Evolutionary conservation across 2,113 vertebrate species (phyloP).

Genomic region (Todiramphus saurophagus): DNA sequence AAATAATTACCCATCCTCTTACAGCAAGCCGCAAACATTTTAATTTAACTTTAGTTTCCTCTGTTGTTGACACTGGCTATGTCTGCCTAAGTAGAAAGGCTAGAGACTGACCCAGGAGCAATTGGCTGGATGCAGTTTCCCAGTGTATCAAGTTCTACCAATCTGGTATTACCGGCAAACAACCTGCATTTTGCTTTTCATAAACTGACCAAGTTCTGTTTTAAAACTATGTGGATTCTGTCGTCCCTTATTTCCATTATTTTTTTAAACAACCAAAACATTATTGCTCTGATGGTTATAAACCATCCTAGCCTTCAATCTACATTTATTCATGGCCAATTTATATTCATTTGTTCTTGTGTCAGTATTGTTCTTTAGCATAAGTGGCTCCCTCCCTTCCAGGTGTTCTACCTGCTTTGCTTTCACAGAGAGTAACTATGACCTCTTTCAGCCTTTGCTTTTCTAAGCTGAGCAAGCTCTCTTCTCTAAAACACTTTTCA

Average conservation of each 20-base stretch:
- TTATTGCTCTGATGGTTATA: neutral
- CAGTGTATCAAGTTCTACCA: neutral
- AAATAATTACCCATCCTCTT: neutral
- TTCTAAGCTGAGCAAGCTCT: neutral
- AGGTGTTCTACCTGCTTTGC: constrained; percentile 9
- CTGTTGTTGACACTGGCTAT: neutral
- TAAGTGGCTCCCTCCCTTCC: neutral
- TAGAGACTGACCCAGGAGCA: neutral
- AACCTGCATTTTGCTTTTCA: neutral
- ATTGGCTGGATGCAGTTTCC: neutral
- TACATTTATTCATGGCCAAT: neutral
- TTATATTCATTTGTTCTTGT: neutral
- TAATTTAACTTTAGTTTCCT: neutral
- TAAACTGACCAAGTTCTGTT: neutral
- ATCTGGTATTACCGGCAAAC: neutral
- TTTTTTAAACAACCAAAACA: neutral
- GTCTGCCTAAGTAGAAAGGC: neutral
- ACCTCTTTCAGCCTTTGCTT: neutral
- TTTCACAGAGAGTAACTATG: neutral
- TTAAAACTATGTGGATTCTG: neutral
- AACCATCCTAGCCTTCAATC: neutral
- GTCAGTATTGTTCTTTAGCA: neutral
- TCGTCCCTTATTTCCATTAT: neutral
- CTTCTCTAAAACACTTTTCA: neutral
- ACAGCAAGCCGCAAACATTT: neutral